These are phyloP conservation scores for Globia sparganii DNA, from an alignment of 2,888 invertebrate genomes.

Conservation along the genomic window DNA sequence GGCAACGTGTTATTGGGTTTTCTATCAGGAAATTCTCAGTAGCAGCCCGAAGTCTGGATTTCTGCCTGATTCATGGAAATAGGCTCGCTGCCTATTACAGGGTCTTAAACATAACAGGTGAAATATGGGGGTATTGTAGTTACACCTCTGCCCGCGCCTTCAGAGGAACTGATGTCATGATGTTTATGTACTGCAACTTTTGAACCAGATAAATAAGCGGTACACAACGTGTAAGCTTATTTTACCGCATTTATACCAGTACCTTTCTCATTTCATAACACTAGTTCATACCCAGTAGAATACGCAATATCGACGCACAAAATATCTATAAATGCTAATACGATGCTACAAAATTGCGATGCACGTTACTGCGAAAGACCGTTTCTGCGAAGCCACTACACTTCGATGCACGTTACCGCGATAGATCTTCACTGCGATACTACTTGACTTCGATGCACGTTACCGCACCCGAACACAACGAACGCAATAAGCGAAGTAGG, in stretches of 20 bases:
- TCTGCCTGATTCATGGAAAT: neutral
- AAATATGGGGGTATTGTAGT: neutral
- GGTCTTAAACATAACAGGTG: neutral
- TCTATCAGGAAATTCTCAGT: neutral
- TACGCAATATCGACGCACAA: no score
- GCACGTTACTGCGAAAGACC: no score
- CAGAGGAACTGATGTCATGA: neutral
- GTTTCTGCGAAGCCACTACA: no score
- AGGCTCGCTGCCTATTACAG: neutral
- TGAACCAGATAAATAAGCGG: neutral
- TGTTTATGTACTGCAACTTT: neutral
- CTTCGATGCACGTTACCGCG: no score
- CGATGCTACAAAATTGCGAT: no score
- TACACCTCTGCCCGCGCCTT: neutral
- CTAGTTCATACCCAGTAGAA: no score
- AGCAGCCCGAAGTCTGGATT: neutral
- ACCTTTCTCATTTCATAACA: conserved; percentile 4
- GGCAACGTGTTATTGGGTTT: neutral
- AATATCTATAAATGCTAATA: no score
- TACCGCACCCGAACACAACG: no score
- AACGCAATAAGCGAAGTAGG: no score
- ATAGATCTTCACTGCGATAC: no score
- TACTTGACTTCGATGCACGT: no score
- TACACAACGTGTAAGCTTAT: neutral
- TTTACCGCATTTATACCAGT: neutral